These are phyloP conservation scores for Sthenelais limicola DNA, from an alignment of 2,888 invertebrate genomes.

Conservation along the genomic window DNA sequence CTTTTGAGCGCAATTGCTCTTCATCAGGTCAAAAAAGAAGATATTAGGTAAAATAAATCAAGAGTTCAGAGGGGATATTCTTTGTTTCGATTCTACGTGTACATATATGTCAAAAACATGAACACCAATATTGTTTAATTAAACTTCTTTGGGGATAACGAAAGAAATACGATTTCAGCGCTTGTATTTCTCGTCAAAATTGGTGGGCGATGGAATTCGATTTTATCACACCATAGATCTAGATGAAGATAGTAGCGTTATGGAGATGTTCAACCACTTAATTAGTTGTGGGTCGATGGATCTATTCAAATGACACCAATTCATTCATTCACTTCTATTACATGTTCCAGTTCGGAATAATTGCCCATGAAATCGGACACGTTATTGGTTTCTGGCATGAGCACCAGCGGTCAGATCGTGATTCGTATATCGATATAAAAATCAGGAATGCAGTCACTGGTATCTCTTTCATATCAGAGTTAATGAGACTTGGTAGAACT, in stretches of 20 bases:
- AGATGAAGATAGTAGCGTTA: not conserved
- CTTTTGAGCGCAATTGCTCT: too few relatives aligned
- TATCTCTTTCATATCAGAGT: slow-evolving; percentile 2
- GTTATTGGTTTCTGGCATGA: slow-evolving; percentile 50
- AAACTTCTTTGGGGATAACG: not conserved
- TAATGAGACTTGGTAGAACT: slow-evolving; percentile 34
- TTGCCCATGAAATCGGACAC: slow-evolving; percentile 46
- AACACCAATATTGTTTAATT: too few relatives aligned
- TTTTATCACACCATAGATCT: not conserved
- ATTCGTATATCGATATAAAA: slow-evolving; percentile 43
- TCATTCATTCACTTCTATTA: not conserved
- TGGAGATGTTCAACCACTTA: not conserved
- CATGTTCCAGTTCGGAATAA: slow-evolving; percentile 42
- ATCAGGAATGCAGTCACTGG: slow-evolving; percentile 20
- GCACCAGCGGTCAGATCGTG: slow-evolving; percentile 47
- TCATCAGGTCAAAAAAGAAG: too few relatives aligned
- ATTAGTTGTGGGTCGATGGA: not conserved
- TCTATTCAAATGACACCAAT: not conserved
- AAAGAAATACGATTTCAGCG: too few relatives aligned
- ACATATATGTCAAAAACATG: too few relatives aligned
- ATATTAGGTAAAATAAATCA: too few relatives aligned
- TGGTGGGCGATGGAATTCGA: too few relatives aligned
- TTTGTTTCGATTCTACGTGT: too few relatives aligned
- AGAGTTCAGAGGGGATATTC: too few relatives aligned
- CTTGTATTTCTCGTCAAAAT: too few relatives aligned